These are phyloP conservation scores for Sus cebifrons DNA, from an alignment of 2,797 vertebrate species.

Conservation along the genomic window DNA sequence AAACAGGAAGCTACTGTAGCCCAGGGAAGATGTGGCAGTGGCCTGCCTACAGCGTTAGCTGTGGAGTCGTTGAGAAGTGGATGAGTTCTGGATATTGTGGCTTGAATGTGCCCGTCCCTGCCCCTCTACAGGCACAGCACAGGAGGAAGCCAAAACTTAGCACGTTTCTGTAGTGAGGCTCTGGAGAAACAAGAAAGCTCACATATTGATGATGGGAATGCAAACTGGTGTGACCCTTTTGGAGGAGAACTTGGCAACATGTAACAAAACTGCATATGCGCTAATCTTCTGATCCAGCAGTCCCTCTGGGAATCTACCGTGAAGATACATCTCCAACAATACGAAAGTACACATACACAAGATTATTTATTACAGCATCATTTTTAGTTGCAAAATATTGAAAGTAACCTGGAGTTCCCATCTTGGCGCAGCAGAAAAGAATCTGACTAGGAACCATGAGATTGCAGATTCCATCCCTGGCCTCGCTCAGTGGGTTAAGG, in stretches of 20 bases:
- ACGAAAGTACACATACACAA: neutral
- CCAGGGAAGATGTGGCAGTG: neutral
- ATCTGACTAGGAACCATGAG: too few species aligned
- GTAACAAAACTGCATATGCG: neutral
- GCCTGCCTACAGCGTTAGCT: neutral
- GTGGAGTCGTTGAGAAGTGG: neutral
- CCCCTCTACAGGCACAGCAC: neutral
- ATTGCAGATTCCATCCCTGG: too few species aligned
- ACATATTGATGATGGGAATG: neutral
- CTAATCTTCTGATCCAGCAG: neutral
- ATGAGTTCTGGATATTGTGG: neutral
- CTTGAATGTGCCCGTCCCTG: neutral
- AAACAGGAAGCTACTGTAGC: neutral
- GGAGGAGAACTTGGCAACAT: neutral
- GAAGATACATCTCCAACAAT: neutral
- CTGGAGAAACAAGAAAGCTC: neutral
- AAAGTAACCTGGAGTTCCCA: neutral
- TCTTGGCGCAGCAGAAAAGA: too few species aligned
- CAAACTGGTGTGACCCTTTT: neutral
- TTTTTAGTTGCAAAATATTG: conserved; percentile 37
- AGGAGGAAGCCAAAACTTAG: neutral
- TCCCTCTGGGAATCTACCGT: neutral
- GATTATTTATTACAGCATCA: neutral
- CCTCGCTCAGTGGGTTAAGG: too few species aligned
- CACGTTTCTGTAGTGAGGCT: neutral